Base-by-base conservation (phyloP, 2,797 vertebrate species). In the Salarias fasciatus region DNA sequence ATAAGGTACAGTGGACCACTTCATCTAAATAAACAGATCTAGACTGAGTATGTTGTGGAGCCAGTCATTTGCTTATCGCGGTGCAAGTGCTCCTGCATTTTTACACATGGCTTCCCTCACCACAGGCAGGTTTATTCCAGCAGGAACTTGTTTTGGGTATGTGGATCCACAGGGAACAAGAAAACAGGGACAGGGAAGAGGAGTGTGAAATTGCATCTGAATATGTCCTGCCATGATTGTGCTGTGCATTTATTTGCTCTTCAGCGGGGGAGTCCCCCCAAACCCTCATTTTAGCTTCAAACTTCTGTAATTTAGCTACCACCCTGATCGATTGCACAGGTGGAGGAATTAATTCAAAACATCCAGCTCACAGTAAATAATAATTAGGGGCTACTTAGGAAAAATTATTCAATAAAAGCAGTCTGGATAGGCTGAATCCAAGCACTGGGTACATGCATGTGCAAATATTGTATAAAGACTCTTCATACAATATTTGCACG, bases 151-250 rank as follows among this genome's bases (percentile, higher is more conserved):
- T 72, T 77, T 63, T 46, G 63, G 59, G 38, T 51, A 70, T 69
- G 72, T 57, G 11, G 72, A 62, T 78, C 69, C 68, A 51, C 41
- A 10, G 65, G 55, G 58, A 80, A 52, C 63, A 37, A 56, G 67
- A 65, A 75, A 62, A 67, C 62, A 52, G 62, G 49, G 60, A 79
- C 69, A 61, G 72, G 70, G 78, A 67, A 63, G 38, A 77, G 72
- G 72, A 69, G 69, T 83, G 79, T 85, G 77, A 88, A 88, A 91
- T 87, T 68, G 68, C 63, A 36, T 72, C 76, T 75, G 70, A 82
- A 69, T 49, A 53, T 45, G 55, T 55, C 42, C 41, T 33, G 48
- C 45, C 53, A 53, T 59, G 40, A 53, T 63, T 37, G 67, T 28
- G 60, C 14, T 66, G 52, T 52, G 6, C 55, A 54, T 38, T 5